phyloP scores from a whole-genome alignment of 2,113 vertebrate genomes.

The Naja naja region DNA sequence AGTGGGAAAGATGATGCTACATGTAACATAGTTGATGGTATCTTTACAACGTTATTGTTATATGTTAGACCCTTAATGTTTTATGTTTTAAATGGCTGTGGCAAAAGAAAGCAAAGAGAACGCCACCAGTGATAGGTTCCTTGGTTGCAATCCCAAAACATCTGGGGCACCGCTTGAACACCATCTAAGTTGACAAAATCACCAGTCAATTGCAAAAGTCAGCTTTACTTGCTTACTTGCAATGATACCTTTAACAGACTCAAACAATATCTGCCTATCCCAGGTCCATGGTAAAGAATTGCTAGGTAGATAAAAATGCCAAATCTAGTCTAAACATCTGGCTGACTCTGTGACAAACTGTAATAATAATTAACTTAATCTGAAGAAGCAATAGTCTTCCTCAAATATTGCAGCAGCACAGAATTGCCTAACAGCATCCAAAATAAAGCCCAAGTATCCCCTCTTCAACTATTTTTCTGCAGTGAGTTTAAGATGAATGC shows the following conservation, averaged over 20 bases:
- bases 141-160: not conserved
- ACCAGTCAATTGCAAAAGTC: not conserved
- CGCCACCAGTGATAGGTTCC: not conserved
- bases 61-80: not conserved
- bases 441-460: not conserved
- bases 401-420: not conserved
- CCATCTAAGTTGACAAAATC: not conserved
- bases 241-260: not conserved
- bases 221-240: not conserved
- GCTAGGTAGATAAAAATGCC: not conserved
- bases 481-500: not conserved
- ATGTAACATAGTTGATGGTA: not conserved
- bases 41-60: not conserved
- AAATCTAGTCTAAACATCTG: not conserved
- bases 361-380: not conserved
- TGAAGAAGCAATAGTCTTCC: not conserved
- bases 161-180: not conserved
- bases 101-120: not conserved
- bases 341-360: not conserved
- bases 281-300: not conserved
- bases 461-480: not conserved
- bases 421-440: not conserved
- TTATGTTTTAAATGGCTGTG: not conserved
- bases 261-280: not conserved
- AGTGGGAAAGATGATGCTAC: not conserved